Conservation (phyloP, 2,797 vertebrate species). For the Tokudaia tokunoshimensis region DNA sequence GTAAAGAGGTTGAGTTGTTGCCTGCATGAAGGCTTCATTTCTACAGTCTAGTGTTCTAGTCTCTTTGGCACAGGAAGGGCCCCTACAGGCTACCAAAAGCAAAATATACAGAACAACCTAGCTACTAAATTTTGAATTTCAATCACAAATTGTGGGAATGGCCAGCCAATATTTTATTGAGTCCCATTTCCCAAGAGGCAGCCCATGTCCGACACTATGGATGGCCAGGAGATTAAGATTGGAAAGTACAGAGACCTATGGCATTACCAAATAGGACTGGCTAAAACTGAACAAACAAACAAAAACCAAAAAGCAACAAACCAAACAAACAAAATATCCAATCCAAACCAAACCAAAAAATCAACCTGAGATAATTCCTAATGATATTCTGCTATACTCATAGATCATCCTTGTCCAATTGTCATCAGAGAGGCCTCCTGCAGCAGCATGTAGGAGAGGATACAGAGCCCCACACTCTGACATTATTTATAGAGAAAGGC, state of each 20-base stretch:
- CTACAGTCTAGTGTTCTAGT: background rate
- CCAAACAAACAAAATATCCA: background rate
- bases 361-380: background rate
- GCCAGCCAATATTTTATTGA: background rate
- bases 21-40: background rate
- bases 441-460: background rate
- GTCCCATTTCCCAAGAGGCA: background rate
- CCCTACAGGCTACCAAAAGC: background rate
- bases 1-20: background rate
- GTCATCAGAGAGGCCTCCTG: background rate
- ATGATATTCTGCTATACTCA: background rate
- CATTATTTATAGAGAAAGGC: background rate
- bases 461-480: background rate
- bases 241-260: background rate
- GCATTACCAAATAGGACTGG: background rate
- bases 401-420: background rate
- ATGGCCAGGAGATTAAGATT: background rate
- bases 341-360: background rate
- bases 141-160: background rate
- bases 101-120: background rate
- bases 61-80: background rate
- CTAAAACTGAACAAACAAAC: background rate
- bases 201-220: background rate
- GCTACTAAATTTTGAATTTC: background rate
- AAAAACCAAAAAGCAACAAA: background rate